Evolutionary conservation across 2,113 vertebrate species (phyloP).

Genomic region (Herpetotheres cachinnans): DNA sequence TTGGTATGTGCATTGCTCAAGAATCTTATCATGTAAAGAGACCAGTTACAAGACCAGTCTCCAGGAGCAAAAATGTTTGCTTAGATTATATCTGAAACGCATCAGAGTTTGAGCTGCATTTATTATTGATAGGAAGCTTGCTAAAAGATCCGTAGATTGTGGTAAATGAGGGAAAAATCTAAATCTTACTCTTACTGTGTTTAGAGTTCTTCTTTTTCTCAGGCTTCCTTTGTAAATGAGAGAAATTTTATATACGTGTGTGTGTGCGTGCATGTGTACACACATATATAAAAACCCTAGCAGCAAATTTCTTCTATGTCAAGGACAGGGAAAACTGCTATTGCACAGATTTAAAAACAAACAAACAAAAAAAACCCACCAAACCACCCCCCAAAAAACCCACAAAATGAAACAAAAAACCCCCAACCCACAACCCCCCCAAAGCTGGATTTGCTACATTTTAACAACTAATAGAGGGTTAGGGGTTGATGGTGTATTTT

Average conservation of each 20-base stretch:
- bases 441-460: not conserved
- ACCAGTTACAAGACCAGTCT: not conserved
- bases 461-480: not conserved
- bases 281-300: not conserved
- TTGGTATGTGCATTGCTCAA: not conserved
- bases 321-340: not conserved
- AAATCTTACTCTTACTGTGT: not conserved
- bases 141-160: not conserved
- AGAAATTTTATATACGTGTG: not conserved
- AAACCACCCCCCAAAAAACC: no score
- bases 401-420: no score
- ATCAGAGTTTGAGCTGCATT: not conserved
- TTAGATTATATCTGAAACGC: not conserved
- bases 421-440: no score
- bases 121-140: not conserved
- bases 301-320: not conserved
- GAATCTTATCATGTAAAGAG: not conserved
- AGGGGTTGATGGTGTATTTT: not conserved
- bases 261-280: not conserved
- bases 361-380: not conserved
- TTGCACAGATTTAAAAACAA: not conserved
- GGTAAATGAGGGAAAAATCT: not conserved
- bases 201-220: not conserved
- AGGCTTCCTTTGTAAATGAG: not conserved
- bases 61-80: not conserved